These are phyloP conservation scores for Neodiprion virginianus DNA, from an alignment of 1,140 invertebrate genomes.

Conservation along the genomic window DNA sequence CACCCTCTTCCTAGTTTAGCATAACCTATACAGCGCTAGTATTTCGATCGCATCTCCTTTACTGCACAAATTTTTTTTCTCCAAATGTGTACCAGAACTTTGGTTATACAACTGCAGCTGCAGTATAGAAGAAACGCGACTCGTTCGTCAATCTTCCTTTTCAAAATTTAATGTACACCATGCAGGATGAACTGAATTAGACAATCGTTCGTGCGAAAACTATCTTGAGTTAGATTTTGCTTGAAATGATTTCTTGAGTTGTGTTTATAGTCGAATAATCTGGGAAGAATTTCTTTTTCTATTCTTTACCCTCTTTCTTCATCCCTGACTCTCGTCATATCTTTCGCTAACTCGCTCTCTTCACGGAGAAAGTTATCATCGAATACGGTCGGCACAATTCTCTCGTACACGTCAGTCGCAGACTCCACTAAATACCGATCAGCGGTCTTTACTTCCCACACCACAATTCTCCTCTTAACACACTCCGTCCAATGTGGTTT, in stretches of 20 bases:
- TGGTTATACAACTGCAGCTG: too few species aligned
- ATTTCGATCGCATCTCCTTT: too few species aligned
- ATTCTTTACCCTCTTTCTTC: background rate
- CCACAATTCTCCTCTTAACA: constrained; percentile 14
- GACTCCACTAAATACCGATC: constrained; percentile 59
- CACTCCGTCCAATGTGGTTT: background rate
- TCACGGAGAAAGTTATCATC: background rate
- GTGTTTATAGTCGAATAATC: background rate
- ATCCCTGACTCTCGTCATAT: background rate
- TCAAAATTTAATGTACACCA: too few species aligned
- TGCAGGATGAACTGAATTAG: too few species aligned
- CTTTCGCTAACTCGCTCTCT: background rate
- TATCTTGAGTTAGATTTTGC: too few species aligned
- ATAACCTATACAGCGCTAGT: too few species aligned
- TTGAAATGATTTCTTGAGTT: too few species aligned
- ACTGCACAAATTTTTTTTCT: too few species aligned
- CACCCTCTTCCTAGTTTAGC: background rate
- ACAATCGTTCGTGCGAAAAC: too few species aligned
- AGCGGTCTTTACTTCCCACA: constrained; percentile 48
- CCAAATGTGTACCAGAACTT: too few species aligned
- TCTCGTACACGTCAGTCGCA: constrained; percentile 55
- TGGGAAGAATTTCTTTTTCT: background rate
- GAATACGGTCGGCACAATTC: background rate
- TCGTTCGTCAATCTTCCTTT: too few species aligned
- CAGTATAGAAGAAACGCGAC: too few species aligned